Conservation (phyloP, 2,797 vertebrate genomes). For the Linurgus olivaceus region DNA sequence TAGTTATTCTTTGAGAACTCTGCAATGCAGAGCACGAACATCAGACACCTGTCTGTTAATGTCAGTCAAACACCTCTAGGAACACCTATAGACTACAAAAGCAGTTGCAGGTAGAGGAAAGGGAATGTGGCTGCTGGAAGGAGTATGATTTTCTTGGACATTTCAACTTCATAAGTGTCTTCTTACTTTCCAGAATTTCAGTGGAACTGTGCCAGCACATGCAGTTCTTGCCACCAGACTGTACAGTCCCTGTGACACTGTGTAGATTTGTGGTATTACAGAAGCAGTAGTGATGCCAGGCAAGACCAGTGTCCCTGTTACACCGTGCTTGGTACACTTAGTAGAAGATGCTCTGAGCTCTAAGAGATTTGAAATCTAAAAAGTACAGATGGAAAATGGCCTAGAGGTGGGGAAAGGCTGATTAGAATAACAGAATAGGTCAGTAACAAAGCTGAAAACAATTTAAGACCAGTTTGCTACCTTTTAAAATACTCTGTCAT, state of each 20-base stretch:
- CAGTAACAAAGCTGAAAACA: background rate
- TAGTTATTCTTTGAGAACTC: background rate
- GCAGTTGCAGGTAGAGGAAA: background rate
- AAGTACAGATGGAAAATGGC: background rate
- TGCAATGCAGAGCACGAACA: background rate
- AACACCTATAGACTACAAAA: background rate
- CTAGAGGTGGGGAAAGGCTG: background rate
- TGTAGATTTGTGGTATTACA: background rate
- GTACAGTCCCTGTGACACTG: background rate
- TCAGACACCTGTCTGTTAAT: background rate
- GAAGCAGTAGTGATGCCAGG: background rate
- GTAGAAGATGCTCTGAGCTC: background rate
- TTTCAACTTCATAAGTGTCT: background rate
- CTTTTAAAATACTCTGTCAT: background rate
- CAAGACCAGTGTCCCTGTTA: background rate
- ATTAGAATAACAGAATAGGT: background rate
- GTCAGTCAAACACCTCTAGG: background rate
- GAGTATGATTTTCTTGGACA: background rate
- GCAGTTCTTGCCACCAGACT: background rate
- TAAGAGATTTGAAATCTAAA: background rate
- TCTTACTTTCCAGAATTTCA: background rate
- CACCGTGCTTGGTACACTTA: background rate
- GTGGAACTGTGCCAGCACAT: background rate
- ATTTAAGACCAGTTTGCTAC: background rate
- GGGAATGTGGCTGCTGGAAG: background rate